Conservation (phyloP, 2,113 vertebrate genomes). For the Sminthopsis crassicaudata region DNA sequence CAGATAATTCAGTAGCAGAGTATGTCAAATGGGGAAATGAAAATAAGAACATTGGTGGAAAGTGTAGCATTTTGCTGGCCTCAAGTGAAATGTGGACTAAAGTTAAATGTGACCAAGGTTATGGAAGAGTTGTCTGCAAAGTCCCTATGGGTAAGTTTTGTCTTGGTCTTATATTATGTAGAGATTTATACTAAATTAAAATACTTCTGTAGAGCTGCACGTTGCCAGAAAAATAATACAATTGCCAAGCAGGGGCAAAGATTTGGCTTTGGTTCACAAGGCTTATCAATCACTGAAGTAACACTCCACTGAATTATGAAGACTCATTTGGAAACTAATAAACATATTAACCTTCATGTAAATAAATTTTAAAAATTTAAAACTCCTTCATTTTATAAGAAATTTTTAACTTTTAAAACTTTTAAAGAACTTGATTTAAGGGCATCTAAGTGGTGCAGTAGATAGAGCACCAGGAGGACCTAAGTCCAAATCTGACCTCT, state of each 20-base stretch:
- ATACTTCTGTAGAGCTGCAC: background rate
- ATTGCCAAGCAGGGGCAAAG: background rate
- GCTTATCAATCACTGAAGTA: conserved; percentile 29
- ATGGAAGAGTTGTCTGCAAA: conserved; percentile 94
- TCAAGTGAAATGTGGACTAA: conserved; percentile 88
- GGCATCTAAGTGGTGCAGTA: too few relatives aligned
- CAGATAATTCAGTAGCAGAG: conserved; percentile 88
- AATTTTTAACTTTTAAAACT: background rate
- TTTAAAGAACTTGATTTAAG: background rate
- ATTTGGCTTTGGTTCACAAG: background rate
- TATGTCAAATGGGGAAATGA: conserved; percentile 89
- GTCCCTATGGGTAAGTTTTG: conserved; percentile 86
- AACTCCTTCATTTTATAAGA: background rate
- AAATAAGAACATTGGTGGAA: conserved; percentile 50
- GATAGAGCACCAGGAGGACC: too few relatives aligned
- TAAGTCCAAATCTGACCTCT: too few relatives aligned
- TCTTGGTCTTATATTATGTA: background rate
- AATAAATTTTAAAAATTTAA: background rate
- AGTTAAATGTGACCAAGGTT: conserved; percentile 84
- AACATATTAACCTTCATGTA: background rate
- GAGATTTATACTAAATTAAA: background rate
- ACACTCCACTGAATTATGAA: conserved; percentile 25
- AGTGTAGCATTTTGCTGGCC: conserved; percentile 89
- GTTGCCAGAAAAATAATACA: conserved; percentile 21
- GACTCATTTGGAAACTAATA: background rate